phyloP scores from a whole-genome alignment of 2,888 invertebrate species.

The Noctuana brunneofusca region DNA sequence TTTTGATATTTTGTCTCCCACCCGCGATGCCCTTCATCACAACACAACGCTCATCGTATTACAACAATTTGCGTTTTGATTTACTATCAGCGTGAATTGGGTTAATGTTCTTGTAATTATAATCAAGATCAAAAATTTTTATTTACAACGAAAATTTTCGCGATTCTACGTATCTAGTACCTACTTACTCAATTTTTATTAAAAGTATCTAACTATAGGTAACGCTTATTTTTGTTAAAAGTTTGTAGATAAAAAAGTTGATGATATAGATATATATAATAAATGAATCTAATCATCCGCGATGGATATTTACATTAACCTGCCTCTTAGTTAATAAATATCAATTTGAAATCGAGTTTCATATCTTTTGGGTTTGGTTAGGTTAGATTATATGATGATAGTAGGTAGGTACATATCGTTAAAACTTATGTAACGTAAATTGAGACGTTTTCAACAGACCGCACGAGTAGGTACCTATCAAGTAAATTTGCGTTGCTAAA shows the following conservation, averaged over 20 bases:
- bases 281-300: too few relatives aligned
- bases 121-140: neutral
- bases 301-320: too few relatives aligned
- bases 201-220: too few relatives aligned
- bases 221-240: too few relatives aligned
- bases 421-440: neutral
- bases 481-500: too few relatives aligned
- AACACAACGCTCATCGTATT: constrained; percentile 38
- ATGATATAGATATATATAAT: too few relatives aligned
- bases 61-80: constrained; percentile 35
- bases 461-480: too few relatives aligned
- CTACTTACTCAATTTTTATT: neutral
- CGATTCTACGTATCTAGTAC: neutral
- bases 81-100: constrained; percentile 6
- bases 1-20: constrained; percentile 51
- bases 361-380: neutral
- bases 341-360: neutral
- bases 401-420: neutral
- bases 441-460: neutral
- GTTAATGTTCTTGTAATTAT: constrained; percentile 7
- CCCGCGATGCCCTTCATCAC: constrained; percentile 50
- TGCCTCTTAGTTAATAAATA: too few relatives aligned
- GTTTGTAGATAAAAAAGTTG: too few relatives aligned
- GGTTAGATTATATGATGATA: neutral
- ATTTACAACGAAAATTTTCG: neutral